These are phyloP conservation scores for Pedetes capensis DNA, from an alignment of 2,113 vertebrate species.

Conservation along the genomic window DNA sequence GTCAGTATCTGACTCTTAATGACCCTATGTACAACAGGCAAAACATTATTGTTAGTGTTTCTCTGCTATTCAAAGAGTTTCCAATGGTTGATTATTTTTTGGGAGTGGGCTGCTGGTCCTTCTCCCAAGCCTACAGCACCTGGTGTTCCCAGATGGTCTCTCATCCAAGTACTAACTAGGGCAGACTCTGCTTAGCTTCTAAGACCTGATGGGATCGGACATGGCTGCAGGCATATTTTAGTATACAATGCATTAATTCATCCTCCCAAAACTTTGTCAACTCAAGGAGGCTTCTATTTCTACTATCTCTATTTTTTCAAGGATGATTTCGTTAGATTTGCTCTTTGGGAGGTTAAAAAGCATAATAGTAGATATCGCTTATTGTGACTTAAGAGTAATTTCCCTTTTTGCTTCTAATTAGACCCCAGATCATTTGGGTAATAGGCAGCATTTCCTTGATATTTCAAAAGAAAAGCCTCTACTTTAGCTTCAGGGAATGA, in stretches of 20 bases:
- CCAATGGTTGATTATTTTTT: too few species aligned
- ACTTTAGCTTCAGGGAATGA: not conserved
- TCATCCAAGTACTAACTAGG: too few species aligned
- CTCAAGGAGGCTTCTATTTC: not conserved
- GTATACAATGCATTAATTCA: not conserved
- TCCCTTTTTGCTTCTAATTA: not conserved
- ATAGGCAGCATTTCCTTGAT: not conserved
- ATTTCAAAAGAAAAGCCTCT: not conserved
- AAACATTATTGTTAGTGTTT: too few species aligned
- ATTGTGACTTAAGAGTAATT: not conserved
- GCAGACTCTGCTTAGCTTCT: too few species aligned
- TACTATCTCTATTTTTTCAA: not conserved
- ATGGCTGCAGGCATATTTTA: not conserved
- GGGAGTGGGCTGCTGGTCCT: too few species aligned
- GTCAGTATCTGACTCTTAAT: too few species aligned
- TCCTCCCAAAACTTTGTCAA: not conserved
- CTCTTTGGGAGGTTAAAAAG: not conserved
- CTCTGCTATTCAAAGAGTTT: too few species aligned
- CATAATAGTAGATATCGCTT: not conserved
- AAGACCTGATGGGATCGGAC: too few species aligned
- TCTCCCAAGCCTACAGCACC: too few species aligned
- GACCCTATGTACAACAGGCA: too few species aligned
- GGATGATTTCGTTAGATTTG: not conserved
- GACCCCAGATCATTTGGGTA: not conserved
- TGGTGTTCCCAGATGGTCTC: too few species aligned